Percentiles rank a stretch among this genome's conserved stretches.
These are phyloP conservation scores for Parambassis ranga DNA, from an alignment of 2,797 vertebrate species.

Conservation along the genomic window DNA sequence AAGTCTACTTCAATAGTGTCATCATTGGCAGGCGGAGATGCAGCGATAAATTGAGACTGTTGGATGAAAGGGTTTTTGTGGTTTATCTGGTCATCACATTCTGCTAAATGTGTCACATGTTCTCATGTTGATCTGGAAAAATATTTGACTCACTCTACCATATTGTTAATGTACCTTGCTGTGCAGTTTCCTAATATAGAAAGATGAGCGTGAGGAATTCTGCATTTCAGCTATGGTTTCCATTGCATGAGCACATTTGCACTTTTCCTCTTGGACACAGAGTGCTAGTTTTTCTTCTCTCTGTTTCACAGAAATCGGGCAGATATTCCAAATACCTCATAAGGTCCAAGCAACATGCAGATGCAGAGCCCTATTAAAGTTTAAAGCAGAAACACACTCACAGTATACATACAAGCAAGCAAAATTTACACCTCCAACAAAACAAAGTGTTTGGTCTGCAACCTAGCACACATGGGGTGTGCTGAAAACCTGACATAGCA, in stretches of 20 bases:
- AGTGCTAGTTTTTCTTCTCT: background rate
- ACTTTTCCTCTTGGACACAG: slow-evolving; percentile 17
- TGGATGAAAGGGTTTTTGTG: slow-evolving; percentile 37
- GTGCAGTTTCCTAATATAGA: slow-evolving; percentile 69
- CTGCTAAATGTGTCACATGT: slow-evolving; percentile 44
- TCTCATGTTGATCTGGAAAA: slow-evolving; percentile 62
- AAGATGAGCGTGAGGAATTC: slow-evolving; percentile 63
- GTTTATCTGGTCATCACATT: slow-evolving; percentile 43
- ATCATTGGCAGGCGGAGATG: slow-evolving; percentile 27
- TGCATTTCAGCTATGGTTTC: slow-evolving; percentile 61
- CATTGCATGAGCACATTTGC: slow-evolving; percentile 32
- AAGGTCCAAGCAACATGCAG: background rate
- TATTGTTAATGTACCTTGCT: slow-evolving; percentile 67
- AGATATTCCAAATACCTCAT: background rate
- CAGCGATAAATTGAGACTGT: slow-evolving; percentile 24
- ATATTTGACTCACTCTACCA: slow-evolving; percentile 43
- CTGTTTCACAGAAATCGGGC: background rate
- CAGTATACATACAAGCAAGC: background rate
- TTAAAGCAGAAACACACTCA: background rate
- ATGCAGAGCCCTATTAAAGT: no score
- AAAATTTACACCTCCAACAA: slow-evolving; percentile 26
- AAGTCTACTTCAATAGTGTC: slow-evolving; percentile 28
- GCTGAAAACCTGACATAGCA: slow-evolving; percentile 49
- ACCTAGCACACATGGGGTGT: slow-evolving; percentile 23
- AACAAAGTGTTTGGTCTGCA: slow-evolving; percentile 46